Conservation (phyloP, 2,113 vertebrate species). For the Tinamus guttatus region DNA sequence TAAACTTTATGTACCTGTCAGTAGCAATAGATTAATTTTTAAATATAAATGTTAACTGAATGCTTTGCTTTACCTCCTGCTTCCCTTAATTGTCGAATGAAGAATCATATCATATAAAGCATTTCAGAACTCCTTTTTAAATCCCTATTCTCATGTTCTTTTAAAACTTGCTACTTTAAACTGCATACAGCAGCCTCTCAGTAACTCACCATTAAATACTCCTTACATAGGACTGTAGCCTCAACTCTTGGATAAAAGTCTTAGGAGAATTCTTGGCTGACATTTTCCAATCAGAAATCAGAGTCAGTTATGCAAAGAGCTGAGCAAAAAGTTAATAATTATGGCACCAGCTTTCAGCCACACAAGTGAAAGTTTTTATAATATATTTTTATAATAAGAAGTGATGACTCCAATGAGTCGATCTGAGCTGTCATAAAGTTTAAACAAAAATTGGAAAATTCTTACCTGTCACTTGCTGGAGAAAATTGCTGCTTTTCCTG, state of each 20-base stretch:
- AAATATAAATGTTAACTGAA: not conserved
- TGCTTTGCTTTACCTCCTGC: not conserved
- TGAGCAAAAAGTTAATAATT: not conserved
- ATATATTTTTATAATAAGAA: not conserved
- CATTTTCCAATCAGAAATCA: not conserved
- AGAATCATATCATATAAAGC: not conserved
- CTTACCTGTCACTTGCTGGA: constrained; percentile 45
- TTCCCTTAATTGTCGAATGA: not conserved
- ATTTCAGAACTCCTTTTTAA: not conserved
- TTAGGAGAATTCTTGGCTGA: not conserved
- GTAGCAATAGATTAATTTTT: not conserved
- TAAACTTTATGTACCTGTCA: not conserved
- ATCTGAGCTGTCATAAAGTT: not conserved
- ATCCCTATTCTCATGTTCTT: not conserved
- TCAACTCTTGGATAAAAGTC: not conserved
- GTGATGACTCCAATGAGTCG: not conserved
- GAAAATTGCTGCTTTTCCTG: not conserved
- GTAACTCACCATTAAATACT: not conserved
- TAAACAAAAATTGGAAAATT: constrained; percentile 13
- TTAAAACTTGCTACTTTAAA: not conserved
- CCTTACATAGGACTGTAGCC: not conserved
- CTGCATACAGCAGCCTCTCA: not conserved
- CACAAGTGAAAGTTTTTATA: not conserved
- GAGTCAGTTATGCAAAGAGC: not conserved
- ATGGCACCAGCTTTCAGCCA: not conserved